Evolutionary conservation across 2,888 invertebrate genomes (phyloP).

Genomic region (Andrena fulva): DNA sequence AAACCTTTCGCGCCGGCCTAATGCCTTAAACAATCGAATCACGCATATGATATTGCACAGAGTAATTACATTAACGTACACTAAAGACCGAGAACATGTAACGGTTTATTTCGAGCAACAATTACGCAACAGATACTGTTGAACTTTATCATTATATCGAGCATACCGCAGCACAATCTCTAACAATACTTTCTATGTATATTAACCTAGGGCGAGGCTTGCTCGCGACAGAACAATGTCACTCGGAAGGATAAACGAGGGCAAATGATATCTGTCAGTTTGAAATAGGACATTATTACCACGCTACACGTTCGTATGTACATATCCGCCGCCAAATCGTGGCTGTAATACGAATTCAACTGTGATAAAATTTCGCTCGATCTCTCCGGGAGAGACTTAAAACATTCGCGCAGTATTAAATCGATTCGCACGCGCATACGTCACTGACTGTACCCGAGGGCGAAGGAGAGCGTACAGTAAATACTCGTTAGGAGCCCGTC

Average conservation of each 20-base stretch:
- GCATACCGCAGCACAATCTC: slow-evolving; percentile 23
- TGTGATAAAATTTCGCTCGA: slow-evolving; percentile 63
- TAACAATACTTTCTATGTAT: slow-evolving; percentile 33
- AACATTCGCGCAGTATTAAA: not conserved
- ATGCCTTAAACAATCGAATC: slow-evolving; percentile 24
- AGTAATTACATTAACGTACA: slow-evolving; percentile 22
- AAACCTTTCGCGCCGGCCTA: too few relatives aligned
- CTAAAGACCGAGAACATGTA: slow-evolving; percentile 15
- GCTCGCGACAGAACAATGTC: slow-evolving; percentile 15
- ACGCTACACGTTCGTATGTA: slow-evolving; percentile 37
- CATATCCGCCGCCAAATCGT: slow-evolving; percentile 37
- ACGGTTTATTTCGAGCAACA: slow-evolving; percentile 26
- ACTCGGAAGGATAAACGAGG: not conserved
- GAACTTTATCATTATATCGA: slow-evolving; percentile 35
- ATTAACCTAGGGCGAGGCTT: slow-evolving; percentile 17
- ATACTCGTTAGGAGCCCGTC: too few relatives aligned
- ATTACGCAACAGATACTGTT: slow-evolving; percentile 14
- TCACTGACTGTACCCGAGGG: not conserved
- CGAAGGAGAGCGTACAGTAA: not conserved
- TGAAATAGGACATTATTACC: slow-evolving; percentile 26
- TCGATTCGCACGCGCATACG: slow-evolving; percentile 1
- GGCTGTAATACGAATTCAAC: slow-evolving; percentile 54
- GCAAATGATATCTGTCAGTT: slow-evolving; percentile 11
- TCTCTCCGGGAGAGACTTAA: not conserved
- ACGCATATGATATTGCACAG: slow-evolving; percentile 37